Conservation (phyloP, 2,113 vertebrate genomes). For the Gorsachius goisagi region DNA sequence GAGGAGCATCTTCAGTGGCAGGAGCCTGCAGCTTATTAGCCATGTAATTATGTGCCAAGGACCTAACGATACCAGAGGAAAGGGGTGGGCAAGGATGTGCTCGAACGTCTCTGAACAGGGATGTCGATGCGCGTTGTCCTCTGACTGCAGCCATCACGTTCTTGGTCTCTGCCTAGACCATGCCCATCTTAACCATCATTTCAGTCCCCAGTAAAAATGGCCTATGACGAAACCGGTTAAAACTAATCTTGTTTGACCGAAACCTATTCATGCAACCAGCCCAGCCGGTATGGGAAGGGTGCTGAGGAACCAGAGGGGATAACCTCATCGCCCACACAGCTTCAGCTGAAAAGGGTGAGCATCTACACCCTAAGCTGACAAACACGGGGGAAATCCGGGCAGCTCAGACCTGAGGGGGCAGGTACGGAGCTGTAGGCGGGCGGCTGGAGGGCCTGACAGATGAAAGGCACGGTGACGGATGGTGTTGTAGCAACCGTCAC, state of each 20-base stretch:
- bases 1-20: background rate
- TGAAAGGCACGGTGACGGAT: conserved; percentile 30
- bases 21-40: background rate
- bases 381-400: background rate
- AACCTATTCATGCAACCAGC: background rate
- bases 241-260: background rate
- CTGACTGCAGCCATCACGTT: background rate
- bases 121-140: fast-evolving
- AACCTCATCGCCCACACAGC: background rate
- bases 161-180: background rate
- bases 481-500: conserved; percentile 44
- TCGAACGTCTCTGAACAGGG: background rate
- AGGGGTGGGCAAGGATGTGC: background rate
- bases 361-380: background rate
- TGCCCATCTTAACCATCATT: background rate
- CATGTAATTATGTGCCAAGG: background rate
- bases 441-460: background rate
- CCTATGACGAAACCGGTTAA: background rate
- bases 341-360: background rate
- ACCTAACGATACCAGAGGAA: background rate
- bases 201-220: background rate
- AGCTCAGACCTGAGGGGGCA: background rate
- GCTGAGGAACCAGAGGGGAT: background rate
- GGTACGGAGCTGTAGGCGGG: background rate
- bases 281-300: background rate